These are phyloP conservation scores for Ceratosolen solmsi DNA, from an alignment of 1,140 invertebrate genomes.

Conservation along the genomic window DNA sequence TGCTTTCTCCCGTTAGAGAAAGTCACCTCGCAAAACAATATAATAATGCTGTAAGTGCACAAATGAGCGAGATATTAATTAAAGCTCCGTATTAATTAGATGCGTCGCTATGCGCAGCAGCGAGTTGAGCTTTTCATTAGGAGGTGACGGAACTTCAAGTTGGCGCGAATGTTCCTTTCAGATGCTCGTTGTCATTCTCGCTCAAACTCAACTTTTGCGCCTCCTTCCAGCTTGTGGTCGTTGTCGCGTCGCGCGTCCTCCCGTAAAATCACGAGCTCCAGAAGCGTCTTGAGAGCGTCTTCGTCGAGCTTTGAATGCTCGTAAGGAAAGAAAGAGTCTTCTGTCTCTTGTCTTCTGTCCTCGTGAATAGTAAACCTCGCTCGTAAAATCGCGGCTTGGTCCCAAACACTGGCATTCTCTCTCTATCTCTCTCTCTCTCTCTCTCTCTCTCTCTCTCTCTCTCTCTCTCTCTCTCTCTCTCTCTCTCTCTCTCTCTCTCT, in stretches of 20 bases:
- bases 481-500: too few relatives aligned
- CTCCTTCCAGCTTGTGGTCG: not conserved
- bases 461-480: too few relatives aligned
- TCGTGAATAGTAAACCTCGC: constrained; percentile 21
- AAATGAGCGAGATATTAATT: constrained; percentile 52
- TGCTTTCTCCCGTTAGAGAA: not conserved
- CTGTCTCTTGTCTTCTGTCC: not conserved
- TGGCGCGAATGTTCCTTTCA: constrained; percentile 26
- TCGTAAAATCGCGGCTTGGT: constrained; percentile 61
- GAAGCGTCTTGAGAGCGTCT: constrained; percentile 50
- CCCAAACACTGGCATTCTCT: constrained; percentile 19
- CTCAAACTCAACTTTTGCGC: not conserved
- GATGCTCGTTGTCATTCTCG: constrained; percentile 24
- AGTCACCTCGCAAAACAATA: not conserved
- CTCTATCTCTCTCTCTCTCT: constrained; percentile 20
- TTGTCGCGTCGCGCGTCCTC: constrained; percentile 4
- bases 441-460: too few relatives aligned
- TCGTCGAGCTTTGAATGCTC: constrained; percentile 50
- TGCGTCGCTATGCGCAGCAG: constrained; percentile 6
- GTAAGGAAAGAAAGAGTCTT: constrained; percentile 45
- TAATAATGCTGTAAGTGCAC: constrained; percentile 30
- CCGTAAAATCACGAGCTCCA: constrained; percentile 50
- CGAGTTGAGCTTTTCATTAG: constrained; percentile 42
- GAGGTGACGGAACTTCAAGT: not conserved
- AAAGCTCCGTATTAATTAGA: constrained; percentile 51